Base-by-base conservation (phyloP, 1,140 invertebrate genomes). In the Macrotrachela quadricornifera region DNA sequence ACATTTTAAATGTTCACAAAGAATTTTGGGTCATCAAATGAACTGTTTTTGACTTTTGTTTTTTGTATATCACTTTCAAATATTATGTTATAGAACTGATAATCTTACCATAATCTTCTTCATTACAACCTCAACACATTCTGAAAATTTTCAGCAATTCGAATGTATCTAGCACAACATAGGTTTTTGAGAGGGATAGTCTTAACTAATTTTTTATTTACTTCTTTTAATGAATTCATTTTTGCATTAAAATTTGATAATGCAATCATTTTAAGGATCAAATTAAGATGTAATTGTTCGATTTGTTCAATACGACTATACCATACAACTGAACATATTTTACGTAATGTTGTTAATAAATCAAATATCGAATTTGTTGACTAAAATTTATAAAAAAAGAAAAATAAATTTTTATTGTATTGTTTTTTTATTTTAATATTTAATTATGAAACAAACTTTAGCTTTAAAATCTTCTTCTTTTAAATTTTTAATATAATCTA, bases 211-310 rank as follows among this genome's bases (percentile, higher is more conserved):
- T 57, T 43, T 50, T 38, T 6, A 50, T 50, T 54, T 56, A 69
- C 69, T 67, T 70, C 73, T 65, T 75, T 75, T 6, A 76, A 59
- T 9, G 71, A 73, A 65, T 74, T 74, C 71, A 75, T 76, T 58
- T 70, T 67, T 42, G 73, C 70, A 62, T 74, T 74, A 60, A 75
- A 76, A 60, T 74, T 71, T 36, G 73, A 68, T 13, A 70, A 72
- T 59, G 73, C 73, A 17, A 76, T 62, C 73, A 75, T 74, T 39
- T 69, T 61, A 21, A 73, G 60, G 21, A 73, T 70, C 36, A 75
- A 63, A 45, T 73, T 64, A 39, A 75, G 60, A 42, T 71, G 64
- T 6, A 74, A 62, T 40, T 67, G 60, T 61, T 71, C 70, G 21
- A 74, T 63, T 3, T 62, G 59, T 42, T 68, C 62, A 39, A 68